Evolutionary conservation across 2,888 invertebrate genomes (phyloP).

Genomic region (Allacma fusca): DNA sequence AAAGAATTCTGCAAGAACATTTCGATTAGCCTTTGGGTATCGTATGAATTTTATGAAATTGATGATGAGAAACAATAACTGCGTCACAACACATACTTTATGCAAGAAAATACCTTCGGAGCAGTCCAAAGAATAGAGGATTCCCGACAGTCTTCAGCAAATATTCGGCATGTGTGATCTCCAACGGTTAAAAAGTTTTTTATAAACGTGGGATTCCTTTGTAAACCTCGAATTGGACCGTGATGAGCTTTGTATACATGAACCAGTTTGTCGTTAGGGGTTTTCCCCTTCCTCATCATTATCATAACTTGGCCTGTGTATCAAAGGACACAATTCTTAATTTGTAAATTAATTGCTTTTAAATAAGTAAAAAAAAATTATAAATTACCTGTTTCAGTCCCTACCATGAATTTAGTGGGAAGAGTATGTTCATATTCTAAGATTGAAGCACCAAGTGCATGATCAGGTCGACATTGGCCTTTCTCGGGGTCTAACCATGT

Average conservation of each 20-base stretch:
- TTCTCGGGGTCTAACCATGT: constrained; percentile 76
- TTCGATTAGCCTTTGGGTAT: too few species aligned
- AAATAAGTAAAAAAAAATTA: too few species aligned
- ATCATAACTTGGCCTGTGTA: constrained; percentile 68
- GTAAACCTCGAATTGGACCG: constrained; percentile 87
- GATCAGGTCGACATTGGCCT: constrained; percentile 69
- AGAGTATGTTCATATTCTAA: constrained; percentile 85
- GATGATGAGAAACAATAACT: too few species aligned
- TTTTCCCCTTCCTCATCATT: constrained; percentile 79
- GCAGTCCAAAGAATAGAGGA: constrained; percentile 91
- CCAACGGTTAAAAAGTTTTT: constrained; percentile 95
- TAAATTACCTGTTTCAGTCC: constrained; percentile 73
- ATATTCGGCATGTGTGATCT: constrained; percentile 93
- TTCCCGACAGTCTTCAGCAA: constrained; percentile 95
- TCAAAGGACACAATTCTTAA: too few species aligned
- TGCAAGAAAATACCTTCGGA: constrained; percentile 44
- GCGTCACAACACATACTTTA: too few species aligned
- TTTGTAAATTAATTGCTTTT: too few species aligned
- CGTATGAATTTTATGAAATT: too few species aligned
- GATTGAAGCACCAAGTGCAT: constrained; percentile 77
- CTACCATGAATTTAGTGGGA: constrained; percentile 83
- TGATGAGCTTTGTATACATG: constrained; percentile 77
- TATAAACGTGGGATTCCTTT: constrained; percentile 91
- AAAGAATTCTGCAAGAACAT: constrained; percentile 70
- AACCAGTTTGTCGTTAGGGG: constrained; percentile 78